Conservation (phyloP, 2,888 invertebrate genomes). For the Leptarthrus brevirostris region DNA sequence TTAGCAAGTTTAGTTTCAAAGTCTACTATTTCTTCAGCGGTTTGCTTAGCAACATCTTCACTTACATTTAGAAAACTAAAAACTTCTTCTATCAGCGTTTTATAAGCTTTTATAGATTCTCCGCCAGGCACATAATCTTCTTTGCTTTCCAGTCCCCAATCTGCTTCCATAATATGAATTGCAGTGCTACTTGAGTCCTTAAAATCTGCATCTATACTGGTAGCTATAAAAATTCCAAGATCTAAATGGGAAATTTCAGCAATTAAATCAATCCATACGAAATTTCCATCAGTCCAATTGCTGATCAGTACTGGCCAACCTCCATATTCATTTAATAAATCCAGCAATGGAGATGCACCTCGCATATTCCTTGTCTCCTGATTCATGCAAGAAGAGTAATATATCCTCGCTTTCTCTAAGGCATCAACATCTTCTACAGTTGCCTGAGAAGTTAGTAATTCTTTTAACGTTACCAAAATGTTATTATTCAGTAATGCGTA, state of each 20-base stretch:
- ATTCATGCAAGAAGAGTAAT: slow-evolving; percentile 1
- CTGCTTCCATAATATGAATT: slow-evolving; percentile 24
- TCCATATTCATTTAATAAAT: slow-evolving; percentile 31
- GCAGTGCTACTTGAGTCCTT: slow-evolving; percentile 1
- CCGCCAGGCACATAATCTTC: slow-evolving; percentile 7
- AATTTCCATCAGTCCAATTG: slow-evolving; percentile 21
- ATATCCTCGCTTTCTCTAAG: neutral
- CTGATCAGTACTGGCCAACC: slow-evolving; percentile 27
- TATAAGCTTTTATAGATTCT: slow-evolving; percentile 8
- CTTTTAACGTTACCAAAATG: neutral
- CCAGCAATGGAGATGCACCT: slow-evolving; percentile 8
- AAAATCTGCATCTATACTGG: slow-evolving; percentile 20
- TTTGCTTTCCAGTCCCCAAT: neutral
- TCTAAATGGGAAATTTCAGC: slow-evolving; percentile 1
- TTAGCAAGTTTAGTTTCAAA: neutral
- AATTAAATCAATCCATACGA: slow-evolving; percentile 32
- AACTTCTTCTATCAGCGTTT: neutral
- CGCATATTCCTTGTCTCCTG: neutral
- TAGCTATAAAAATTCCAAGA: neutral
- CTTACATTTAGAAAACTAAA: neutral
- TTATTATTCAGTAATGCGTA: slow-evolving; percentile 27
- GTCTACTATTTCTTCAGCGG: slow-evolving; percentile 1
- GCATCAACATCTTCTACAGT: neutral
- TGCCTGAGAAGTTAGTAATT: neutral
- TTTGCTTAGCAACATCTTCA: neutral